phyloP scores from a whole-genome alignment of 2,888 invertebrate species.

The Eristalis arbustorum region DNA sequence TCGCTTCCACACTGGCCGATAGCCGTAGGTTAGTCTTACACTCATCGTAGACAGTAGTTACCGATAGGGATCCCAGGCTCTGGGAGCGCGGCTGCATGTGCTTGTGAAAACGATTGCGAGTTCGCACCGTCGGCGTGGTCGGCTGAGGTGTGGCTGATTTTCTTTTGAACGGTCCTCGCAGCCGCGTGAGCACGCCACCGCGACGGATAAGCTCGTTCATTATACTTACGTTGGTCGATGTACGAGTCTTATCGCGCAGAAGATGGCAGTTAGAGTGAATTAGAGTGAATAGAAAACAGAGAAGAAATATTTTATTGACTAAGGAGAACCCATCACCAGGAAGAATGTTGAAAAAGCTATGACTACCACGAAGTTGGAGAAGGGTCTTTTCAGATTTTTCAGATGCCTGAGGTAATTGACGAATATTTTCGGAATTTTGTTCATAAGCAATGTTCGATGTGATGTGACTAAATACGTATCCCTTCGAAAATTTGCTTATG shows the following conservation, averaged over 20 bases:
- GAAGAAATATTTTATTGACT: constrained; percentile 54
- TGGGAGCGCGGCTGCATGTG: constrained; percentile 78
- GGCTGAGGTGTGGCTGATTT: constrained; percentile 78
- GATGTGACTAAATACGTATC: not conserved
- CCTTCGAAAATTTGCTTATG: no score
- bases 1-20: constrained; percentile 77
- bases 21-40: constrained; percentile 77
- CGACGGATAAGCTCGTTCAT: constrained; percentile 78
- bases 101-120: constrained; percentile 73
- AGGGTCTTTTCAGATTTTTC: not conserved
- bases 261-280: constrained; percentile 42
- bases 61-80: constrained; percentile 80
- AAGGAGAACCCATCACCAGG: constrained; percentile 56
- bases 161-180: constrained; percentile 78
- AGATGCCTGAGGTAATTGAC: not conserved
- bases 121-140: constrained; percentile 75
- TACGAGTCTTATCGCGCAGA: constrained; percentile 66
- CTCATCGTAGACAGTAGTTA: constrained; percentile 77
- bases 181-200: constrained; percentile 78
- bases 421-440: not conserved
- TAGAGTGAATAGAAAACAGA: constrained; percentile 48
- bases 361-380: not conserved
- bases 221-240: constrained; percentile 76
- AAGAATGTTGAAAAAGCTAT: not conserved
- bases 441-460: not conserved